Evolutionary conservation across 2,113 vertebrate genomes (phyloP).

Genomic region (Dissostichus mawsoni): DNA sequence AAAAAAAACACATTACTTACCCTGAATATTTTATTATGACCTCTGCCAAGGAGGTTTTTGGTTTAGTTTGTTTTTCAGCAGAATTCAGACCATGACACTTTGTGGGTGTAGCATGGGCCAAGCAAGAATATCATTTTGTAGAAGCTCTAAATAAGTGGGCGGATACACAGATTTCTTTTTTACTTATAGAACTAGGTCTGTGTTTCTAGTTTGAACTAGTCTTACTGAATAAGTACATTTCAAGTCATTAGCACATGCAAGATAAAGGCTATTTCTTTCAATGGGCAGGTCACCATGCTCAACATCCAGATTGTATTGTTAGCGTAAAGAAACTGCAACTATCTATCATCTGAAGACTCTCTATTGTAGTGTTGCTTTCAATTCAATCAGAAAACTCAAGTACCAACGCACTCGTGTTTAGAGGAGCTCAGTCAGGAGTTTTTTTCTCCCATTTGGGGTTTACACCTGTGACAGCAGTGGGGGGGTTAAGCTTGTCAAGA

Average conservation of each 20-base stretch:
- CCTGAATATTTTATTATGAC: background rate
- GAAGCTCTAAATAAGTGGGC: no score
- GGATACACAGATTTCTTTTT: no score
- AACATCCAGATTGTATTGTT: constrained; percentile 11
- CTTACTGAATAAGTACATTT: background rate
- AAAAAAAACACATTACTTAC: background rate
- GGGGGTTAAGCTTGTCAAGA: constrained; percentile 56
- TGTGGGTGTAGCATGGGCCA: no score
- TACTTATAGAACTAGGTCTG: no score
- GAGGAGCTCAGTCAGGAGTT: constrained; percentile 19
- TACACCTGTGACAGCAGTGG: constrained; percentile 61
- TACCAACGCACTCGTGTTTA: constrained; percentile 6
- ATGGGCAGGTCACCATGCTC: background rate
- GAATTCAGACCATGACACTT: no score
- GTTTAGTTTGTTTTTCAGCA: no score
- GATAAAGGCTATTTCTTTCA: constrained; percentile 13
- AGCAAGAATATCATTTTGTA: no score
- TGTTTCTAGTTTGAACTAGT: background rate
- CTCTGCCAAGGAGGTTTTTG: no score
- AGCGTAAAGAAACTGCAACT: background rate
- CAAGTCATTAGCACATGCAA: background rate
- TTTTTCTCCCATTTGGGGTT: constrained; percentile 40
- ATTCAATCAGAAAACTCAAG: constrained; percentile 32
- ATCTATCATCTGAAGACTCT: constrained; percentile 2
- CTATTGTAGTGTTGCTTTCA: constrained; percentile 27